Evolutionary conservation across 2,113 vertebrate species (phyloP), one percentile per base, ranked within the genome.

Genomic region (Pagrus major): DNA sequence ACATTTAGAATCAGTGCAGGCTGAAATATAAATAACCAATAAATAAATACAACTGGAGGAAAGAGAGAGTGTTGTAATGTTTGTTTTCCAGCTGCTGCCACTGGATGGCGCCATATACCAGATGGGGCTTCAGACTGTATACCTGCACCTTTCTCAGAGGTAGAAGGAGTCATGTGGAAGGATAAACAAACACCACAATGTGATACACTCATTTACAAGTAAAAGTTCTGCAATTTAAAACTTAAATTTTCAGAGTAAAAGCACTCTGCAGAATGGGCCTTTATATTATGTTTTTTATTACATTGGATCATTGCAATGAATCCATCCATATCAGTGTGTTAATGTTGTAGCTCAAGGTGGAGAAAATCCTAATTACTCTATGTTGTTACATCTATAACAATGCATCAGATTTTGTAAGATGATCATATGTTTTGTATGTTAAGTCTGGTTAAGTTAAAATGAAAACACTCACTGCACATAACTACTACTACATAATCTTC

Each of bases 31-130:
- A 27, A 27, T 3, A 23, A 16, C 15, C 4, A 27, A 33, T 12
- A 21, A 41, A 41, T 33, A 1, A 4, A 21, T 51, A 12, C 27
- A 3, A 3, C 0, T 16, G 1, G 2, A 25, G 1, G 21, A 47
- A 51, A 39, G 33, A 46, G 21, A 18, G 35, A 63, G 31, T 58
- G 23, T 21, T 63, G 31, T 39, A 2, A 15, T 27, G 29, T 7
- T 25, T 68, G 21, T 23, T 65, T 81, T 68, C 18, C 23, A 61
- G 0, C 3, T 69, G 23, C 31, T 39, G 21, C 81, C 91, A 70
- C 79, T 78, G 88, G 88, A 71, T 72, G 27, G 75, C 72, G 85
- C 76, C 78, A 89, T 29, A 42, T 0, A 79, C 61, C 78, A 84
- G 56, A 2, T 7, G 11, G 23, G 33, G 3, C 15, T n/a, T 66